Evolutionary conservation across 2,113 vertebrate species (phyloP), one percentile per base, ranked within the genome.

Genomic region (Chrysochloris asiatica): DNA sequence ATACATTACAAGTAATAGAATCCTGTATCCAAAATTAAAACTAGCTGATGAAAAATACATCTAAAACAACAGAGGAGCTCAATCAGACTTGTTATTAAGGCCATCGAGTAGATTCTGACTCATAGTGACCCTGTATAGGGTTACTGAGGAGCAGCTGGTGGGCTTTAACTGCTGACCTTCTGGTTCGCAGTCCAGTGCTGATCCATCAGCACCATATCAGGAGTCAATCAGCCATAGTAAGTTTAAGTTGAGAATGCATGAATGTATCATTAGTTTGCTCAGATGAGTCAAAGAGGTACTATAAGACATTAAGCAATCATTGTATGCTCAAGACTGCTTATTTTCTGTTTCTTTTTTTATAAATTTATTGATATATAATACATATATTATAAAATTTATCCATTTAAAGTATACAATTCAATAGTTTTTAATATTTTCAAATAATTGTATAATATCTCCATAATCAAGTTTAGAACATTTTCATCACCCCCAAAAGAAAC

Each of bases 221-320:
- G n/a, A n/a, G n/a, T n/a, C n/a, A n/a, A n/a, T 28, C 21, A 1
- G 1, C 26, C 8, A 2, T 10, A 0, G 13, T 11, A 14, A 26
- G 22, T 2, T 0, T 2, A 9, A 28, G 21, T 1, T 30, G 2
- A 0, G 0, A 45, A 5, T 4, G 1, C 36, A 33, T 7, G 52
- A 38, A 48, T 19, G 1, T 21, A 22, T 33, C 8, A 7, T 6
- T 1, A 1, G 8, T 24, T 45, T 33, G 17, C 13, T 63, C 1
- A 6, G 17, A 22, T 4, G 33, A 38, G 19, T 22, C 24, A 41
- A 28, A 8, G 63, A 17, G 24, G 16, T n/a, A 1, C 28, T 43
- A 0, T 2, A 22, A 9, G 11, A 7, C 26, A 3, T 30, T 2
- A 38, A n/a, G 24, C 36, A 0, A 33, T 14, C 8, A 0, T 43